phyloP scores from a whole-genome alignment of 2,797 vertebrate genomes.

The Enteromius thamalakanensis region DNA sequence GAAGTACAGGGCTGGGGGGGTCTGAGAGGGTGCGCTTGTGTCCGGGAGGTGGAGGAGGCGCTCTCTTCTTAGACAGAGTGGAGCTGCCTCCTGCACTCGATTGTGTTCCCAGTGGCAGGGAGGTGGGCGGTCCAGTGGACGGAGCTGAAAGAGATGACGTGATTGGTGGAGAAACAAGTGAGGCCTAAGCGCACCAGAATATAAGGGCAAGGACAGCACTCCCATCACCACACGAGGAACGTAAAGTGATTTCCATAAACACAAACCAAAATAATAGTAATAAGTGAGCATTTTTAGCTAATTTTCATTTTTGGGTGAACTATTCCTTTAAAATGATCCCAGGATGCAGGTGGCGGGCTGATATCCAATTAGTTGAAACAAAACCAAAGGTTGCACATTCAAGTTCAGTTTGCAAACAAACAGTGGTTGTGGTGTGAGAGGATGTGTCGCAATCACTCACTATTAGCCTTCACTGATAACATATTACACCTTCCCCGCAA shows the following conservation, averaged over 20 bases:
- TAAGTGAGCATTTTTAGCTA: neutral
- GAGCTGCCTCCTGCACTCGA: slow-evolving; percentile 83
- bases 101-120: slow-evolving; percentile 86
- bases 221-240: neutral
- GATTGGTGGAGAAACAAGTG: slow-evolving; percentile 29
- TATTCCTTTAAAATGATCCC: neutral
- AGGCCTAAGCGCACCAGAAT: neutral
- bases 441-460: neutral
- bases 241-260: neutral
- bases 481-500: slow-evolving; percentile 30
- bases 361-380: slow-evolving; percentile 14
- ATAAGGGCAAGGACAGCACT: slow-evolving; percentile 2
- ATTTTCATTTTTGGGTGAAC: neutral
- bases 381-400: slow-evolving; percentile 45
- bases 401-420: slow-evolving; percentile 43
- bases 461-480: neutral
- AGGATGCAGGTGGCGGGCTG: neutral
- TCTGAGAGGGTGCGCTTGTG: slow-evolving; percentile 92
- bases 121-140: slow-evolving; percentile 79
- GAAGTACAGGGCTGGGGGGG: slow-evolving; percentile 89
- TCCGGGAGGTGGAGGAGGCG: slow-evolving; percentile 90
- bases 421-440: slow-evolving; percentile 36
- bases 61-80: slow-evolving; percentile 91
- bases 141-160: slow-evolving; percentile 76
- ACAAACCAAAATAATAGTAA: neutral